phyloP scores from a whole-genome alignment of 2,113 vertebrate species.

The Tragelaphus buxtoni region DNA sequence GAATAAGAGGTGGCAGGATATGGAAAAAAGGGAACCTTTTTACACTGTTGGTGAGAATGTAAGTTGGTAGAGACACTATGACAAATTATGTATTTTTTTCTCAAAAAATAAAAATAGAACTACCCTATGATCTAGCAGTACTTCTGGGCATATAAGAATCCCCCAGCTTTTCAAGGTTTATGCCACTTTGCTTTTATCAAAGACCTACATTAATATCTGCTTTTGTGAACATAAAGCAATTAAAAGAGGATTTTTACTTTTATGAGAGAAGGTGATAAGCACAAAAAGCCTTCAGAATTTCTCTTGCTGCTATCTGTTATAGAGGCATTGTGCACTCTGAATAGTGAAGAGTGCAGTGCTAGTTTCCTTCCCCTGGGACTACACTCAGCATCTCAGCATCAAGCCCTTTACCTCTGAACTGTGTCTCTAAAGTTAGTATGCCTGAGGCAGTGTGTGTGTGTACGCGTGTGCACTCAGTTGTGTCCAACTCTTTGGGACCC shows the following conservation, averaged over 20 bases:
- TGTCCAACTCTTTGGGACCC: not conserved
- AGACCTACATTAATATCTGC: not conserved
- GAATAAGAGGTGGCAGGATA: not conserved
- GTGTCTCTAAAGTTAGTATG: not conserved
- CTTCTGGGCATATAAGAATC: not conserved
- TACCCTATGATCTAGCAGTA: not conserved
- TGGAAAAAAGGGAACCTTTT: not conserved
- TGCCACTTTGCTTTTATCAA: not conserved
- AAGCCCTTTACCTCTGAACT: not conserved
- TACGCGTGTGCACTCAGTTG: rapidly evolving
- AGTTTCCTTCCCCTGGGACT: not conserved
- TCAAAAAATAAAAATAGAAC: not conserved
- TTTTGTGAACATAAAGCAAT: not conserved
- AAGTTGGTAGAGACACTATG: not conserved
- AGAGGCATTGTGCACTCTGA: not conserved
- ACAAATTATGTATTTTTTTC: not conserved
- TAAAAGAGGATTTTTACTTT: not conserved
- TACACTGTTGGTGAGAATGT: not conserved
- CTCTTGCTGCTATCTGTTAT: not conserved
- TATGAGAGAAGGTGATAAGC: not conserved
- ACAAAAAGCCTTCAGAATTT: not conserved
- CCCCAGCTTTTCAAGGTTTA: not conserved
- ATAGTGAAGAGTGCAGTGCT: not conserved
- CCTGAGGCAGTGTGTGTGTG: not conserved
- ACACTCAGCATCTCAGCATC: not conserved